Conservation (phyloP, 2,888 invertebrate species). For the Herminia tarsipennalis region DNA sequence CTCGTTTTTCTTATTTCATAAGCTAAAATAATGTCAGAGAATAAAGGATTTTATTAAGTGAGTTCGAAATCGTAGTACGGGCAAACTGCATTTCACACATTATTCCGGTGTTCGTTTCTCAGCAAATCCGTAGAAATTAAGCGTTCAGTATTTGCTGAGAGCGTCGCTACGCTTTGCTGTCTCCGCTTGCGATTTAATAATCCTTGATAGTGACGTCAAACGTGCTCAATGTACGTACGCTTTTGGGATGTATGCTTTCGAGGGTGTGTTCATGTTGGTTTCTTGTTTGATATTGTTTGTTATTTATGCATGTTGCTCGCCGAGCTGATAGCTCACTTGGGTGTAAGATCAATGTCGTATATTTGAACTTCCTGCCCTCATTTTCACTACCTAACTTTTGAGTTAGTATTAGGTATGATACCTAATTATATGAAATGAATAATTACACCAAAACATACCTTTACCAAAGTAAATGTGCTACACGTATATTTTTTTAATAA, state of each 20-base stretch:
- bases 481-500: no score
- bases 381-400: no score
- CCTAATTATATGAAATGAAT: no score
- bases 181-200: constrained; percentile 32
- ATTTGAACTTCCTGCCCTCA: no score
- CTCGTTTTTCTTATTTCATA: neutral
- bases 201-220: constrained; percentile 14
- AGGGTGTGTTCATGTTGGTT: neutral
- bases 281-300: no score
- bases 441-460: no score
- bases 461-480: no score
- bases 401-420: no score
- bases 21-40: neutral
- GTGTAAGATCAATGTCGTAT: no score
- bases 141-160: constrained; percentile 44
- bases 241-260: neutral
- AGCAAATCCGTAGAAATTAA: constrained; percentile 58
- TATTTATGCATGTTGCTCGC: no score
- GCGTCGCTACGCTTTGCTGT: constrained; percentile 13
- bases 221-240: constrained; percentile 4
- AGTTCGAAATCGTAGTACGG: constrained; percentile 13
- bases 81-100: constrained; percentile 34
- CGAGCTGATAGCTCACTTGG: no score
- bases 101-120: constrained; percentile 44
- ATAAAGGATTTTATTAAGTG: neutral